These are phyloP conservation scores for Triplophysa tibetana DNA, from an alignment of 2,113 vertebrate species.

Conservation along the genomic window DNA sequence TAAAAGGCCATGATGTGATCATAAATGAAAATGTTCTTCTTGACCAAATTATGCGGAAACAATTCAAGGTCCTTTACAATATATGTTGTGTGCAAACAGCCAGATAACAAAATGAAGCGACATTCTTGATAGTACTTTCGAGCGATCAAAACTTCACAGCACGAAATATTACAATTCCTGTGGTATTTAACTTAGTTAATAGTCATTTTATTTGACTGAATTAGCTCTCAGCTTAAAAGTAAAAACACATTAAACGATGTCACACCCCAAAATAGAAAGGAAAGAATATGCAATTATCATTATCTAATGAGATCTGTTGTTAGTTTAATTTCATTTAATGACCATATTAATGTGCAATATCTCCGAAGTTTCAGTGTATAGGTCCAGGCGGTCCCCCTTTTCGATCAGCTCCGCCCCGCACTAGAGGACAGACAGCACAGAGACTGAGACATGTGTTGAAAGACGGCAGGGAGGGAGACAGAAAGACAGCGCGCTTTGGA, in stretches of 20 bases:
- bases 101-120: neutral
- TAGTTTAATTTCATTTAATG: constrained; percentile 26
- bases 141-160: neutral
- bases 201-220: neutral
- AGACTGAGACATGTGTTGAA: constrained; percentile 53
- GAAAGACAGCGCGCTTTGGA: constrained; percentile 42
- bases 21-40: no score
- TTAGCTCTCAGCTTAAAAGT: neutral
- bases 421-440: constrained; percentile 28
- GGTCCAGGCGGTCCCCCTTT: constrained; percentile 25
- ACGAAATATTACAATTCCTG: neutral
- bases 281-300: neutral
- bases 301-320: constrained; percentile 3
- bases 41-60: no score
- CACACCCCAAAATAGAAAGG: neutral
- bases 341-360: constrained; percentile 7
- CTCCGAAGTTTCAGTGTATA: constrained; percentile 24
- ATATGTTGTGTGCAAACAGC: neutral
- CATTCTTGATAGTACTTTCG: neutral
- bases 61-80: neutral
- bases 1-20: no score
- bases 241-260: neutral
- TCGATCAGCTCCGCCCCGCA: constrained; percentile 52
- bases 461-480: constrained; percentile 40
- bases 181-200: neutral